Conservation (phyloP, 2,888 invertebrate species). For the Caenorhabditis becei region DNA sequence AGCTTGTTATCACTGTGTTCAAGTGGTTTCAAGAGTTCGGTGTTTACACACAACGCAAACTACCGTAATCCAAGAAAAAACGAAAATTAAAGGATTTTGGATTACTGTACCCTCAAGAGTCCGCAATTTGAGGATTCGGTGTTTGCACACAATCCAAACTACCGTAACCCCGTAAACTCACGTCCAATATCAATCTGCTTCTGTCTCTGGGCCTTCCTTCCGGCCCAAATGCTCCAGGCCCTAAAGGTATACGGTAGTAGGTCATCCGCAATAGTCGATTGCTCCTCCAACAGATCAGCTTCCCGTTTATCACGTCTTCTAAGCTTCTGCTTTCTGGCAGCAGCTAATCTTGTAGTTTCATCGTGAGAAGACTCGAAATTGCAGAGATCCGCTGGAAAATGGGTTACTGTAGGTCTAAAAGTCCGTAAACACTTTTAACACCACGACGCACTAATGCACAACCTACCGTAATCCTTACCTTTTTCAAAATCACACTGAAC, state of each 20-base stretch:
- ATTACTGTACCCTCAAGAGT: too few species aligned
- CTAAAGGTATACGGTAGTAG: conserved; percentile 66
- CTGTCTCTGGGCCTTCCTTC: conserved; percentile 62
- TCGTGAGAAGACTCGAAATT: conserved; percentile 66
- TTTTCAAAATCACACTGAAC: conserved; percentile 57
- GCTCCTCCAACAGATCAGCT: conserved; percentile 44
- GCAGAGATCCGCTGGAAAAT: conserved; percentile 61
- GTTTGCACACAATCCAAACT: too few species aligned
- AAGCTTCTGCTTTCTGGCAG: neutral
- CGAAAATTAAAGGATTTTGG: too few species aligned
- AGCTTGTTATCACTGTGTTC: too few species aligned
- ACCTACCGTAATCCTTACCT: too few species aligned
- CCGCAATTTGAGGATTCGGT: too few species aligned
- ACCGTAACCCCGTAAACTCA: too few species aligned
- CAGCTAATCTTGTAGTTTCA: conserved; percentile 40
- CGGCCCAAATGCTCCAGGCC: conserved; percentile 79
- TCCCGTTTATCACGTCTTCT: conserved; percentile 12
- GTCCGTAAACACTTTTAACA: neutral
- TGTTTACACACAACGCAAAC: too few species aligned
- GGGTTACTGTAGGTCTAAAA: too few species aligned
- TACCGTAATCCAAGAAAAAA: too few species aligned
- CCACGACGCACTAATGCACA: neutral
- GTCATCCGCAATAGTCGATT: conserved; percentile 39
- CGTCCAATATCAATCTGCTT: conserved; percentile 74
- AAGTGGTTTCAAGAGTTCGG: too few species aligned